A percentile compares a stretch with the other conserved stretches of the same genome.
Evolutionary conservation across 2,113 vertebrate genomes (phyloP).

Genomic region (Macquaria ambigua): DNA sequence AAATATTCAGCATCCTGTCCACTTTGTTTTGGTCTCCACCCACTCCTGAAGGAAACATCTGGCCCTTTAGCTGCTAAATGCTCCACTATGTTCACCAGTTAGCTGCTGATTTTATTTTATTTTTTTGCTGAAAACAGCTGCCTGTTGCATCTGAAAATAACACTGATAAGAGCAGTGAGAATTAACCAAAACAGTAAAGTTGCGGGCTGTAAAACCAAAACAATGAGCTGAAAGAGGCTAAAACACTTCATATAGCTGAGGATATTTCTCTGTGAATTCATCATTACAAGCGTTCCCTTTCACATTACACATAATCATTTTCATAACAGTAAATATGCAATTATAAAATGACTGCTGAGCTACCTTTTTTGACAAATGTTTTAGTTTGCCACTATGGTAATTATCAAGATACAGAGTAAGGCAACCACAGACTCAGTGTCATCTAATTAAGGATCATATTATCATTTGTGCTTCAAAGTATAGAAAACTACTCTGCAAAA

Average conservation of each 20-base stretch:
- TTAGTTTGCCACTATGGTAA: neutral
- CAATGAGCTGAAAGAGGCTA: neutral
- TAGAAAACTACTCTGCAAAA: conserved; percentile 44
- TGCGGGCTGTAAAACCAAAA: neutral
- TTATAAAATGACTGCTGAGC: neutral
- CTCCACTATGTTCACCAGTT: neutral
- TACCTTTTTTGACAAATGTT: conserved; percentile 16
- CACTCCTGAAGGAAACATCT: no score
- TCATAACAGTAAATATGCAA: neutral
- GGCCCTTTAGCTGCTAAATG: neutral
- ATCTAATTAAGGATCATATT: conserved; percentile 43
- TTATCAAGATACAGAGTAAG: conserved; percentile 4
- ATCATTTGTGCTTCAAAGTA: conserved; percentile 32
- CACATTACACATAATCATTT: neutral
- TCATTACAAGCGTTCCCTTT: neutral
- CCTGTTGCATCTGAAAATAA: neutral
- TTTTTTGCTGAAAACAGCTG: neutral
- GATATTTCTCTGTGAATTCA: neutral
- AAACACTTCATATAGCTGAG: neutral
- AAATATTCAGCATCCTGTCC: neutral
- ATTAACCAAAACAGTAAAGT: neutral
- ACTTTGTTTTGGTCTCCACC: neutral
- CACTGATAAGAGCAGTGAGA: neutral
- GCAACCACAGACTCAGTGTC: conserved; percentile 1
- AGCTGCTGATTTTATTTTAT: neutral